Percentiles rank a stretch among this genome's conserved stretches.
Conservation (phyloP, 2,797 vertebrate species). For the Agapornis canus region DNA sequence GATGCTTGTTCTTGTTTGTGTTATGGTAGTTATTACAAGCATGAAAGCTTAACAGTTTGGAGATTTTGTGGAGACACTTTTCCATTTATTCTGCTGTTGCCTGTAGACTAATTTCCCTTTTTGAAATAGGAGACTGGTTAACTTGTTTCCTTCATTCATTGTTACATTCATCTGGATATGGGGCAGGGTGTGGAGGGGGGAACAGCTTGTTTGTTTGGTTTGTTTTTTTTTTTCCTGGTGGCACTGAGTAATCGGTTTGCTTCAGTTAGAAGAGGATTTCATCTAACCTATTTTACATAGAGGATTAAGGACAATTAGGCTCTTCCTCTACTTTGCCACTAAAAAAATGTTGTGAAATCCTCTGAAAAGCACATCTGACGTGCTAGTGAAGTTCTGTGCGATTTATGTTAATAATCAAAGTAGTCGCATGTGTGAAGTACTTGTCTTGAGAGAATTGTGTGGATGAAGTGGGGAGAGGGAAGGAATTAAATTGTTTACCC, state of each 20-base stretch:
- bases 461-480: background rate
- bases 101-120: background rate
- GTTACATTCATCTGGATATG: background rate
- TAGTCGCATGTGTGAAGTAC: background rate
- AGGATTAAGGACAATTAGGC: constrained; percentile 77
- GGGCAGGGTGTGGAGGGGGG: background rate
- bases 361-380: constrained; percentile 53
- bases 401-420: background rate
- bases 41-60: background rate
- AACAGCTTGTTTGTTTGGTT: background rate
- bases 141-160: constrained; percentile 30
- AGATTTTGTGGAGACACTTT: background rate
- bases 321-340: constrained; percentile 41
- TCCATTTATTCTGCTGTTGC: background rate
- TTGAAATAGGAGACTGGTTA: background rate
- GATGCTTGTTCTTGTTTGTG: background rate
- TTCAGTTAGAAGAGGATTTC: constrained; percentile 80
- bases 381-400: background rate
- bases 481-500: background rate
- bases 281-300: constrained; percentile 76
- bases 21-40: background rate
- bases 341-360: constrained; percentile 56
- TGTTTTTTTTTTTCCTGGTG: background rate
- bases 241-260: constrained; percentile 60
- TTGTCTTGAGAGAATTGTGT: background rate